Evolutionary conservation across 2,888 invertebrate species (phyloP).

Genomic region (Gryllus longicercus): DNA sequence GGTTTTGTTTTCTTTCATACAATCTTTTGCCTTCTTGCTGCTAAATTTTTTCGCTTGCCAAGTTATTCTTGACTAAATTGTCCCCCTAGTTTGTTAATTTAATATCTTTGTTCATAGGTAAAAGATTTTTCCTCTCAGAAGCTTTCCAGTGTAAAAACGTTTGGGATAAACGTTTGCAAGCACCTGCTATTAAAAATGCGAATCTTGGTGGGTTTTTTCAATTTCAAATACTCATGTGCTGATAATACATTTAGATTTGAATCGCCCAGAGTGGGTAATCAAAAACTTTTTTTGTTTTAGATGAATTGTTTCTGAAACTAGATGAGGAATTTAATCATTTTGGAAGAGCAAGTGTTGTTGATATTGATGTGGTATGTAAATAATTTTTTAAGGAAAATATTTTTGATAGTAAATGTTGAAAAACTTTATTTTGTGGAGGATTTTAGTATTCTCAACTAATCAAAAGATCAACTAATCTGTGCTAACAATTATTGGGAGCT

Average conservation of each 20-base stretch:
- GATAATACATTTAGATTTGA: background rate
- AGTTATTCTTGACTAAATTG: too few relatives aligned
- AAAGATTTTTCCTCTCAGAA: conserved; percentile 62
- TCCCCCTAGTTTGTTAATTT: background rate
- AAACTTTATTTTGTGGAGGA: too few relatives aligned
- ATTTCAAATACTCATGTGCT: background rate
- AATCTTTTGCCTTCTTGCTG: too few relatives aligned
- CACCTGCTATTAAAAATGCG: conserved; percentile 60
- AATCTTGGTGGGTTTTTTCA: conserved; percentile 46
- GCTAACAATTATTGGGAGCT: too few relatives aligned
- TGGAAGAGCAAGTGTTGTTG: conserved; percentile 68
- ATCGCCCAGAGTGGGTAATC: background rate
- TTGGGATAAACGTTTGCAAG: conserved; percentile 64
- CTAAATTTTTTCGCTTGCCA: too few relatives aligned
- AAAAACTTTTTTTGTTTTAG: conserved; percentile 42
- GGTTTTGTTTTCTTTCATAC: too few relatives aligned
- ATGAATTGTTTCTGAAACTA: conserved; percentile 66
- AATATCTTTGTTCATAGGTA: conserved; percentile 27
- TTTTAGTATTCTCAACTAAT: too few relatives aligned
- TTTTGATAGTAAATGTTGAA: background rate
- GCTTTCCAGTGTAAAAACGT: conserved; percentile 67
- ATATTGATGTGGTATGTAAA: conserved; percentile 65
- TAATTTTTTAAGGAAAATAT: background rate
- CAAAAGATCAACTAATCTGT: too few relatives aligned
- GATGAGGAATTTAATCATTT: conserved; percentile 62